These are phyloP conservation scores for Eptesicus fuscus DNA, from an alignment of 2,113 vertebrate species.

Conservation along the genomic window DNA sequence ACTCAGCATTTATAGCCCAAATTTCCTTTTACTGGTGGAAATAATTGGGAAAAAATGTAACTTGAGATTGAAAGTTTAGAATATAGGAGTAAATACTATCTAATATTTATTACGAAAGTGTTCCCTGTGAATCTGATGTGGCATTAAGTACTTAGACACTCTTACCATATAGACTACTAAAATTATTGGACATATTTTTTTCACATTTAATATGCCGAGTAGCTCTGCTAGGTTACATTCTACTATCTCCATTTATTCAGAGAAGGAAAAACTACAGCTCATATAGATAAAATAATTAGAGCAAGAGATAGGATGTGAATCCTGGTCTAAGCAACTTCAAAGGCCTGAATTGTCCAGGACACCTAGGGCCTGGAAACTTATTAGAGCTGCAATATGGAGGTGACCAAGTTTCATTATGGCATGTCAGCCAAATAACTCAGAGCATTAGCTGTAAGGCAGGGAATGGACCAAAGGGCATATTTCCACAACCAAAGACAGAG, in stretches of 20 bases:
- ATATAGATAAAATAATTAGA: conserved; percentile 20
- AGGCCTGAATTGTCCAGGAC: not conserved
- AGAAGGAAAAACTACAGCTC: not conserved
- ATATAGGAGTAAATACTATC: conserved; percentile 35
- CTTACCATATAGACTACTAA: not conserved
- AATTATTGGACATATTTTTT: not conserved
- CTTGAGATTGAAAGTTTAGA: conserved; percentile 2
- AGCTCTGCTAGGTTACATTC: not conserved
- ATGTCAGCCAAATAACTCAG: not conserved
- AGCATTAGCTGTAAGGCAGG: not conserved
- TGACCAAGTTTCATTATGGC: no score
- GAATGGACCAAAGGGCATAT: not conserved
- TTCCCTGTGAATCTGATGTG: not conserved
- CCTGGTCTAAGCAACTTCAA: not conserved
- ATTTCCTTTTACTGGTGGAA: not conserved
- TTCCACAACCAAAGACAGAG: not conserved
- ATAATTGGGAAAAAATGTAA: conserved; percentile 47
- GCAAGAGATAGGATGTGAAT: not conserved
- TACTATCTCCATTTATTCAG: conserved; percentile 27
- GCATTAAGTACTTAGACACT: not conserved
- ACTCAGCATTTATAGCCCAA: not conserved
- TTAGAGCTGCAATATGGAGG: not conserved
- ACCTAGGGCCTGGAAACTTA: not conserved
- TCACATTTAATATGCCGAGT: conserved; percentile 20
- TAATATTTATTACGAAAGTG: not conserved